Evolutionary conservation across 2,797 vertebrate genomes (phyloP).

Genomic region (Clarias fuscus): DNA sequence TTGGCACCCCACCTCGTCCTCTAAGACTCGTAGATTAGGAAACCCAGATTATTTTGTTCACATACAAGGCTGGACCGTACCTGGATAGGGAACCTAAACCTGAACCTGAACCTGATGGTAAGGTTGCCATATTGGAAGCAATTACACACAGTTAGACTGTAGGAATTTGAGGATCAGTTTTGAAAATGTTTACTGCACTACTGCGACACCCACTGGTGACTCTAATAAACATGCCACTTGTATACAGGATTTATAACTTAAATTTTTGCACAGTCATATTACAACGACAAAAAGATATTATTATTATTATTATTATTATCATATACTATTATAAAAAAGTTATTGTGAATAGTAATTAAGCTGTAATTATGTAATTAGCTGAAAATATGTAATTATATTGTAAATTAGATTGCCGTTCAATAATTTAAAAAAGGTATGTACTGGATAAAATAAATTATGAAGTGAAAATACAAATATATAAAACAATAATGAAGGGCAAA

Average conservation of each 20-base stretch:
- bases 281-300: neutral
- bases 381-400: too few species aligned
- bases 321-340: neutral
- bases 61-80: neutral
- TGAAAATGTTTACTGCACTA: slow-evolving; percentile 1
- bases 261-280: neutral
- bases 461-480: neutral
- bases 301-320: neutral
- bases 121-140: neutral
- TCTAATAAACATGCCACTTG: neutral
- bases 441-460: neutral
- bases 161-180: neutral
- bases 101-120: too few species aligned
- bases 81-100: neutral
- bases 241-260: neutral
- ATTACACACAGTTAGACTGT: neutral
- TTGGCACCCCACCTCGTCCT: too few species aligned
- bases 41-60: too few species aligned
- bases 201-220: slow-evolving; percentile 42
- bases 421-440: neutral
- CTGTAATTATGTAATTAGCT: neutral
- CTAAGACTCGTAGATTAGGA: too few species aligned
- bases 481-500: neutral
- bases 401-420: neutral
- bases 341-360: neutral